Base-by-base conservation (phyloP, 2,888 invertebrate species). In the Alloplasta piceator region DNA sequence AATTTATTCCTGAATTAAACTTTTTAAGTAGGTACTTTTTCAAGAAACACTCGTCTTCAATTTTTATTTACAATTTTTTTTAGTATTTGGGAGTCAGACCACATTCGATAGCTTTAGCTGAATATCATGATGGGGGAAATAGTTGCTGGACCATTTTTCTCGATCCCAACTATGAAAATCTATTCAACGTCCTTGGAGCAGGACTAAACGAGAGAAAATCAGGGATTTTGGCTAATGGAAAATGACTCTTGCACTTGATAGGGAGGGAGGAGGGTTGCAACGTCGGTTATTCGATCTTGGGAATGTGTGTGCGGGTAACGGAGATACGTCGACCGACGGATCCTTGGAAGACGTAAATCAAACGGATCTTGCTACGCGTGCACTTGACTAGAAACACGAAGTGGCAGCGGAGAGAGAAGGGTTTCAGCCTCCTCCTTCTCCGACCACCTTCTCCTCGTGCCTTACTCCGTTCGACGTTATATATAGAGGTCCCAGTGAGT, bases 381-480 rank as follows among this genome's bases (percentile, higher is more conserved):
- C 89, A 89, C 89, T 89, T 89, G 88, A 88, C 88, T 90, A 87
- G 88, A 89, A 89, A 88, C 86, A 87, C 84, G 84, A 73, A 86
- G 86, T 85, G 72, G 67, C 74, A 78, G 75, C 70, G 71, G 41
- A 63, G 72, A 73, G 26, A 3, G 76, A 77, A 64, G 74, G 67
- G 67, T 67, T 67, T 36, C 16, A 26, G 56, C 26, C 50, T 39
- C 70, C 14, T 26, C 60, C 60, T 50, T 48, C 50, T 16, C 50
- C 60, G 16, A 26, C 26, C 26, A 26, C 26, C 26, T 26, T 26
- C 26, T 26, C 26, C 26, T 26, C 26, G 26, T 26, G 26, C 26
- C 3, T 26, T 50, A 39, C 71, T 52, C 43, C 55, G 16, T 56
- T 60, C n/a, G 50, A 46, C 50, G 6, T 52, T 39, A 36, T 60